phyloP scores from a whole-genome alignment of 2,888 invertebrate species.

The Halictus ligatus region DNA sequence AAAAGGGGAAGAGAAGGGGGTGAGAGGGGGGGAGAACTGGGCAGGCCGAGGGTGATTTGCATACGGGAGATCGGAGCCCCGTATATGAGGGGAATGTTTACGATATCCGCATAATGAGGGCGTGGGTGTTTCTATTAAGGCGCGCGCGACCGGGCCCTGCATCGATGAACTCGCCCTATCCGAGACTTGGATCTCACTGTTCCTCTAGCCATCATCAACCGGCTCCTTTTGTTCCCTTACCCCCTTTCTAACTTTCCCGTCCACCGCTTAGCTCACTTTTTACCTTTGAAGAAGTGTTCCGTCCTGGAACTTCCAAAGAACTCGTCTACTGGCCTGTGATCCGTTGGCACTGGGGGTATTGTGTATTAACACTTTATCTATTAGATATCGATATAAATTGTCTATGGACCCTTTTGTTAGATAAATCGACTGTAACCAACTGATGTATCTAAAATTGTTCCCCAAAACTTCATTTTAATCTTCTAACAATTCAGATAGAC shows the following conservation, averaged over 20 bases:
- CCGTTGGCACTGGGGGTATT: not conserved
- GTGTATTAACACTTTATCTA: not conserved
- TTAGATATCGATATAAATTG: too few relatives aligned
- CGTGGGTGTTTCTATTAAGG: slow-evolving; percentile 77
- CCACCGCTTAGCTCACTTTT: not conserved
- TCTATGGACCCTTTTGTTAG: too few relatives aligned
- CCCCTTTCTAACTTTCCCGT: not conserved
- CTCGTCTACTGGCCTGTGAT: not conserved
- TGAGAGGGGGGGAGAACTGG: slow-evolving; percentile 4
- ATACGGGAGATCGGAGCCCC: slow-evolving; percentile 68
- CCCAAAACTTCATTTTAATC: too few relatives aligned
- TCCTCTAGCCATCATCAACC: slow-evolving; percentile 2
- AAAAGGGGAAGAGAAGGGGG: slow-evolving; percentile 35
- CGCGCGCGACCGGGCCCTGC: slow-evolving; percentile 47
- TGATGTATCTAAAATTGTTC: too few relatives aligned
- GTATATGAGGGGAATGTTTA: slow-evolving; percentile 74
- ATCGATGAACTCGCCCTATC: slow-evolving; percentile 63
- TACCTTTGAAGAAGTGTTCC: not conserved
- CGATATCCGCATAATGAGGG: slow-evolving; percentile 76
- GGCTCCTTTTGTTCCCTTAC: not conserved
- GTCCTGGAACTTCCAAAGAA: not conserved
- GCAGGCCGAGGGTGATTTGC: slow-evolving; percentile 62
- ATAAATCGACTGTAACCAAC: too few relatives aligned
- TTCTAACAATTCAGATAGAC: too few relatives aligned
- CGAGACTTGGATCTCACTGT: slow-evolving; percentile 57